These are phyloP conservation scores for Hydrocynus forskahlii DNA, from an alignment of 2,797 vertebrate species.

Conservation along the genomic window DNA sequence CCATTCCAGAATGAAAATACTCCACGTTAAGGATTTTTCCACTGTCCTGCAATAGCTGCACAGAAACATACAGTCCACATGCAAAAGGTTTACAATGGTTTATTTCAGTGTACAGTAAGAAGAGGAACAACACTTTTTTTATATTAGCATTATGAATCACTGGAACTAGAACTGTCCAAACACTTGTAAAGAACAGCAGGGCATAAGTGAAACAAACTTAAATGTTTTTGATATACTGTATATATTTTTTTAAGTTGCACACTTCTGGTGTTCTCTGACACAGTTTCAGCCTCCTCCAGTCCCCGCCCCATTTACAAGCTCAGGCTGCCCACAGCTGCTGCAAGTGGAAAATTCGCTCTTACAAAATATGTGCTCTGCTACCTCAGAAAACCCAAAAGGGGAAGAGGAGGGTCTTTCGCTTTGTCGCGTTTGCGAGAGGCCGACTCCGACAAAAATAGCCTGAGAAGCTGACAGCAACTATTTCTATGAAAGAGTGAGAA, in stretches of 20 bases:
- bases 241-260: not conserved
- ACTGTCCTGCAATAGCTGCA: not conserved
- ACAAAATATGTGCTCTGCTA: conserved; percentile 52
- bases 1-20: too few relatives aligned
- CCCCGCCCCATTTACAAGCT: conserved; percentile 7
- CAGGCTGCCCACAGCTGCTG: conserved; percentile 27
- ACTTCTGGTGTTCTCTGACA: conserved; percentile 28
- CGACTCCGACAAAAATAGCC: conserved; percentile 40
- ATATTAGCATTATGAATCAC: not conserved
- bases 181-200: not conserved
- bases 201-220: not conserved
- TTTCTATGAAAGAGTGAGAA: conserved; percentile 17
- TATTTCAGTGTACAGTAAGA: conserved; percentile 9
- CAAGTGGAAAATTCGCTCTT: conserved; percentile 62
- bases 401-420: conserved; percentile 49
- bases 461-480: conserved; percentile 4
- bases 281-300: conserved; percentile 2
- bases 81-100: not conserved
- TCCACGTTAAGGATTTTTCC: too few relatives aligned
- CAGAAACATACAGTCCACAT: conserved; percentile 13
- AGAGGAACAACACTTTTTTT: not conserved
- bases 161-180: not conserved
- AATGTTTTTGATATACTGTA: not conserved
- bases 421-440: conserved; percentile 37
- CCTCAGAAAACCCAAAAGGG: conserved; percentile 53